A percentile compares a stretch with the other conserved stretches of the same genome.
Conservation (phyloP, 1,140 invertebrate species). For the Polypedilum vanderplanki region DNA sequence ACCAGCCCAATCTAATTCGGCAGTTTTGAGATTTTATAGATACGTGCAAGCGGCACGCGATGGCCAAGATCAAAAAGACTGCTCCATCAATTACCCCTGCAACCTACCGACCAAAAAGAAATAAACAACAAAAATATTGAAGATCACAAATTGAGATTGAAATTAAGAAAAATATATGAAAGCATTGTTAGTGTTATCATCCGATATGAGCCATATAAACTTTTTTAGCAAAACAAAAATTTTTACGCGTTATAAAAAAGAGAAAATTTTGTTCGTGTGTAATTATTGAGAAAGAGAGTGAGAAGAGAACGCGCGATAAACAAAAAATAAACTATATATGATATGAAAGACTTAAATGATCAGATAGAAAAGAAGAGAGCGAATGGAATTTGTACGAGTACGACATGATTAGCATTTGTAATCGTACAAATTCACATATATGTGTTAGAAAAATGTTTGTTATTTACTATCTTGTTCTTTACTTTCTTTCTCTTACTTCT, state of each 20-base stretch:
- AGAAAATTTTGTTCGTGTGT: neutral
- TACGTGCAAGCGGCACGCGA: conserved; percentile 72
- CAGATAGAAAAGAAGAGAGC: neutral
- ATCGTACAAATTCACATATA: conserved; percentile 11
- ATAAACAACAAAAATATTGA: neutral
- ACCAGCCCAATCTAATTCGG: conserved; percentile 55
- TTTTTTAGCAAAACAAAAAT: neutral
- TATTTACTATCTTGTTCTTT: neutral
- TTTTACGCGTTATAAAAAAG: neutral
- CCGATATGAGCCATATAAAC: conserved; percentile 4
- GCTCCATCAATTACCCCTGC: conserved; percentile 62
- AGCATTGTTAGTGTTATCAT: neutral
- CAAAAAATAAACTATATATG: neutral
- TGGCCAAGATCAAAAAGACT: conserved; percentile 72
- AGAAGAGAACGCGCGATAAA: neutral
- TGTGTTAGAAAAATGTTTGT: neutral
- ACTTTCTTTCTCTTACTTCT: conserved; percentile 3
- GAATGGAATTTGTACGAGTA: conserved; percentile 16
- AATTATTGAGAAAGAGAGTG: neutral
- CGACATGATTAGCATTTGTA: conserved; percentile 23
- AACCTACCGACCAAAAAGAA: conserved; percentile 48
- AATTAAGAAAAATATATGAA: too few species aligned
- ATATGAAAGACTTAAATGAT: conserved; percentile 27
- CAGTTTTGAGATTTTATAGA: conserved; percentile 66
- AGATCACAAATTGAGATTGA: too few species aligned